Conservation (phyloP, 2,888 invertebrate genomes). For the Agriopis marginaria region DNA sequence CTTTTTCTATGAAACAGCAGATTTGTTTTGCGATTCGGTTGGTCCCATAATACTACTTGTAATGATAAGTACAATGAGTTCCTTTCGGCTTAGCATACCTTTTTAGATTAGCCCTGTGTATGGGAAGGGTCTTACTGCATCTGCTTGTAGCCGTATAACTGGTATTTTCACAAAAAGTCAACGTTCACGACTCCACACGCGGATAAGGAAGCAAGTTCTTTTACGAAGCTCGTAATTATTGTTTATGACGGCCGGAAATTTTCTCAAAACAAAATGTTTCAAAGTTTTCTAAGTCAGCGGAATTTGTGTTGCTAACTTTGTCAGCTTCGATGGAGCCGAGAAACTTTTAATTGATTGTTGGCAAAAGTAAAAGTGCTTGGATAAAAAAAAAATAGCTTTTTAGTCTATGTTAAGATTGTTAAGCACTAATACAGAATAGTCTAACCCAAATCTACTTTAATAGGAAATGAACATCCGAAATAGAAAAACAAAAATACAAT, state of each 20-base stretch:
- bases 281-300: constrained; percentile 5
- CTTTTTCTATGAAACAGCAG: too few relatives aligned
- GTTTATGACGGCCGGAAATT: constrained; percentile 19
- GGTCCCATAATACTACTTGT: background rate
- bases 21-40: too few relatives aligned
- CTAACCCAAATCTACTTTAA: constrained; percentile 14
- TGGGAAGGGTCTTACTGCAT: constrained; percentile 31
- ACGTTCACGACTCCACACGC: constrained; percentile 35
- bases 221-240: constrained; percentile 30
- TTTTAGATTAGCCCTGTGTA: background rate
- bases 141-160: constrained; percentile 32
- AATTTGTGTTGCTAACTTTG: constrained; percentile 15
- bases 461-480: constrained; percentile 18
- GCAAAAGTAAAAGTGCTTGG: constrained; percentile 2
- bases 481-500: constrained; percentile 20
- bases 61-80: background rate
- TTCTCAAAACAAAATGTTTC: constrained; percentile 5
- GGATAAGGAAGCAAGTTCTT: constrained; percentile 34
- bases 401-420: constrained; percentile 6
- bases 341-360: constrained; percentile 15
- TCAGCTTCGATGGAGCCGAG: background rate
- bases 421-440: constrained; percentile 6
- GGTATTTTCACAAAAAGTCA: constrained; percentile 34
- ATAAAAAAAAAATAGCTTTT: constrained; percentile 1
- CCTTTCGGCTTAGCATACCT: background rate